phyloP scores from a whole-genome alignment of 2,797 vertebrate species.

The Fratercula arctica region DNA sequence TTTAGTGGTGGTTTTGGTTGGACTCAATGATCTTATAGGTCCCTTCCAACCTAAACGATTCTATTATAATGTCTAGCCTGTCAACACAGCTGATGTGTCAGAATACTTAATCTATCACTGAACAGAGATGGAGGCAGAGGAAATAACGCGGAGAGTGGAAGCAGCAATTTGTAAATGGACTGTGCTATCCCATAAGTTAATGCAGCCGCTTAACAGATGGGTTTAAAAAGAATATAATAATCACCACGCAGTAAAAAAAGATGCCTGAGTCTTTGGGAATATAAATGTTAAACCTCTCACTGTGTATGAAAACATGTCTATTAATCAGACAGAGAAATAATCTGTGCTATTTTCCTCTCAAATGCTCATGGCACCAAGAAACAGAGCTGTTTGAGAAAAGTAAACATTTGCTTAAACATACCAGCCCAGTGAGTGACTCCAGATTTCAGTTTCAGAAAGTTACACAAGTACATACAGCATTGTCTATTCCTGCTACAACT shows the following conservation, averaged over 20 bases:
- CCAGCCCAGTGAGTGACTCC: constrained; percentile 14
- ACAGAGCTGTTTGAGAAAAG: constrained; percentile 20
- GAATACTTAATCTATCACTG: not conserved
- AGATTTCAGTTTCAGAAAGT: constrained; percentile 12
- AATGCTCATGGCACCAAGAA: not conserved
- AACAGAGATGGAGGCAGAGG: not conserved
- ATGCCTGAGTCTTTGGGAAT: not conserved
- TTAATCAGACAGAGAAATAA: constrained; percentile 18
- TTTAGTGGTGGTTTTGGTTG: not conserved
- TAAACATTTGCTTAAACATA: constrained; percentile 50
- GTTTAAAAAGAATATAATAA: not conserved
- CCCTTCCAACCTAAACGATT: not conserved
- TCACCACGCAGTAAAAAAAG: not conserved
- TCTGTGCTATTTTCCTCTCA: constrained; percentile 1
- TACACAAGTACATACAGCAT: not conserved
- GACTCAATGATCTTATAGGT: not conserved
- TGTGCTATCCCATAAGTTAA: not conserved
- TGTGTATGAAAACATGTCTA: not conserved
- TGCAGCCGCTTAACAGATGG: not conserved
- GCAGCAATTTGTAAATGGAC: not conserved
- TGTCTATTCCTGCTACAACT: not conserved
- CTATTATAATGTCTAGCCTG: not conserved
- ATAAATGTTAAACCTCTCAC: not conserved
- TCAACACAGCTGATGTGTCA: not conserved
- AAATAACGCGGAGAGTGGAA: not conserved